A percentile compares a stretch with the other conserved stretches of the same genome.
These are phyloP conservation scores for Bursaphelenchus okinawaensis DNA, from an alignment of 2,888 invertebrate species.

Conservation along the genomic window DNA sequence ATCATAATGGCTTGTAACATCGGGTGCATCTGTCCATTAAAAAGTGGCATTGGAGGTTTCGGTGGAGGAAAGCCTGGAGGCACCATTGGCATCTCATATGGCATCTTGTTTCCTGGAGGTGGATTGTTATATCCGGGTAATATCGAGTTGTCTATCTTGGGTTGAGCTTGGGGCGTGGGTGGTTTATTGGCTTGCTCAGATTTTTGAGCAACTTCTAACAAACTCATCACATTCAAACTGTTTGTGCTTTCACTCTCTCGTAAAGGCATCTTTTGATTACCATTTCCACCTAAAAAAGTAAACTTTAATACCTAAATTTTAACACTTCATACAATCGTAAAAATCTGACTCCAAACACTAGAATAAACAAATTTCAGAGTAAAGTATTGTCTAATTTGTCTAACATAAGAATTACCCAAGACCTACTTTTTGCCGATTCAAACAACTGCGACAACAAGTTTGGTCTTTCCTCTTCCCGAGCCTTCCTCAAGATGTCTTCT, in stretches of 20 bases:
- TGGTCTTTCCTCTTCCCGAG: background rate
- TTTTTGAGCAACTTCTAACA: too few species aligned
- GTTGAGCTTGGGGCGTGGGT: background rate
- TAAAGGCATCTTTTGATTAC: too few species aligned
- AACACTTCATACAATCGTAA: background rate
- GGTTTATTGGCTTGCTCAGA: background rate
- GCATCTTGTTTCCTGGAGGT: background rate
- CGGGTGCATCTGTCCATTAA: background rate
- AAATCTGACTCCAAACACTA: too few species aligned
- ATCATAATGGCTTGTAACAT: constrained; percentile 7
- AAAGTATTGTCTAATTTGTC: too few species aligned
- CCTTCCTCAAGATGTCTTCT: constrained; percentile 1
- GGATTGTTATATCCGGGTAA: background rate
- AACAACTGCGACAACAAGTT: background rate
- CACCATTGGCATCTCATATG: background rate
- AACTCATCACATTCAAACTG: too few species aligned
- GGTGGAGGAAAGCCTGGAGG: background rate
- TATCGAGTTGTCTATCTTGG: background rate
- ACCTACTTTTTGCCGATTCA: background rate
- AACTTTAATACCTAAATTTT: background rate
- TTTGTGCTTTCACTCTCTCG: too few species aligned
- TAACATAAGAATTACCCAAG: too few species aligned
- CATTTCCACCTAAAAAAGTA: too few species aligned
- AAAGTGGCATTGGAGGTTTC: background rate
- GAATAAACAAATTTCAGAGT: too few species aligned